phyloP scores from a whole-genome alignment of 2,113 vertebrate species.

The Daboia siamensis region DNA sequence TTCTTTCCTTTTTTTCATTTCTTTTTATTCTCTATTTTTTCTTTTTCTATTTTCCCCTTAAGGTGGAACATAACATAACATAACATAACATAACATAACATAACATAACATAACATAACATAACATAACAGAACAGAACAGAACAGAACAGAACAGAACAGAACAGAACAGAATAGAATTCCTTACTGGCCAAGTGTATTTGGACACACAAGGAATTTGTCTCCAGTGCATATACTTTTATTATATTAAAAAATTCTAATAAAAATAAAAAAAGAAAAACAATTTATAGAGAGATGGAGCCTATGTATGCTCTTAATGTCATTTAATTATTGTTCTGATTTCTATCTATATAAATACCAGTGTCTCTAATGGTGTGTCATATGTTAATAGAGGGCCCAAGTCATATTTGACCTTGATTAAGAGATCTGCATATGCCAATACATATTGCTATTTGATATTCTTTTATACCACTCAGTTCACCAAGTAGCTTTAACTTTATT shows the following conservation, averaged over 20 bases:
- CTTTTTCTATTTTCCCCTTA: neutral
- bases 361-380: neutral
- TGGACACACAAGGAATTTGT: neutral
- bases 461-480: neutral
- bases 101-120: neutral
- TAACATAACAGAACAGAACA: no score
- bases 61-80: neutral
- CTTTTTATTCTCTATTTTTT: neutral
- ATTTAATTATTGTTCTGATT: neutral
- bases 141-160: no score
- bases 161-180: neutral
- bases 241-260: neutral
- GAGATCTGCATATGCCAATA: neutral
- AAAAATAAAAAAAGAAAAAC: neutral
- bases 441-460: neutral
- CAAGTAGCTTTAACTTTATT: neutral
- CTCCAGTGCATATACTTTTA: neutral
- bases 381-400: neutral
- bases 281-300: neutral
- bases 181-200: neutral
- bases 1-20: neutral
- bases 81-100: neutral
- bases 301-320: neutral
- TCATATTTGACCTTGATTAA: neutral
- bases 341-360: neutral